Evolutionary conservation across 2,797 vertebrate genomes (phyloP), one percentile per base, ranked within the genome.

Genomic region (Sebastes iracundus): DNA sequence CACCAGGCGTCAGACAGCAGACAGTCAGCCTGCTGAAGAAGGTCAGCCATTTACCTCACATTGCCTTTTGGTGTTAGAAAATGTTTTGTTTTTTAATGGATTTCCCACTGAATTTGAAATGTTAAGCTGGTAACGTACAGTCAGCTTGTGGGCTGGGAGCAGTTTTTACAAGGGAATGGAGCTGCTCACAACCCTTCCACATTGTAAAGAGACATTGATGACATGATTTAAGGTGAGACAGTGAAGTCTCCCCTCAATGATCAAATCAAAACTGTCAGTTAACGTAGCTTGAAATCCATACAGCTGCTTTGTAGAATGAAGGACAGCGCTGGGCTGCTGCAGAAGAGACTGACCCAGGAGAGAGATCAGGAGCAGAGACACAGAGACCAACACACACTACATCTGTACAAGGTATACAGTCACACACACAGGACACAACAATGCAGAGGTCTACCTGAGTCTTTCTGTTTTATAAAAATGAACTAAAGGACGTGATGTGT

Each of bases 281-380:
- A 25, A 76, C 63, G 0, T 4, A 14, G 55, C 13, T 55, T 18
- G 28, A 55, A 9, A 80, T 80, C 18, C 60, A 0, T 52, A 5
- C 94, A 99, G 98, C 82, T 99, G 49, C 96, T 99, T 86, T 97
- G 95, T 79, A 95, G 97, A 84, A 92, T 98, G 88, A 97, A 96
- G 89, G 98, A 99, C 91, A 97, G 97, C 88, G 93, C 96, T 75
- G 96, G 97, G 90, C 92, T 96, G 59, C 93, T 99, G 90, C 96
- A 96, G 92, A 99, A 96, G 91, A 94, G 90, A 93, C 75, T 88
- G 59, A 76, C 25, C 58, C 95, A 95, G 68, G 90, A 93, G 64
- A 92, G 81, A 84, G 88, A 92, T 13, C 80, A 72, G 42, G 88
- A 91, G 68, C 87, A 91, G 79, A 87, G 52, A 72, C 86, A 87